Evolutionary conservation across 2,797 vertebrate species (phyloP), one percentile per base, ranked within the genome.

Genomic region (Gymnoscopelus microlampas): DNA sequence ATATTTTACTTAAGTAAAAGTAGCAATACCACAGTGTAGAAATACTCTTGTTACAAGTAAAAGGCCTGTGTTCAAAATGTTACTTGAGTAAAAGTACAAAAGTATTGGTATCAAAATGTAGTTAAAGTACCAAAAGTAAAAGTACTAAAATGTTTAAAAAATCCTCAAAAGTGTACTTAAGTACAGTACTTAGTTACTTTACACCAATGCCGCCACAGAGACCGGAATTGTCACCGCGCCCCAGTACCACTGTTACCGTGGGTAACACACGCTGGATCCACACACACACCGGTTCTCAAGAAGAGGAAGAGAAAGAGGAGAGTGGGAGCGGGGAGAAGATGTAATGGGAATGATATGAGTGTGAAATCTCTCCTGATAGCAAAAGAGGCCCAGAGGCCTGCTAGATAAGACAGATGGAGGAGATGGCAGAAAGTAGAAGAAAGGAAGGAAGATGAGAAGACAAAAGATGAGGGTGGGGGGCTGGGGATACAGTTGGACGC

Each of bases 321-420:
- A 44, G 39, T 44, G 39, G 39, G 39, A 44, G 9, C 44, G 35
- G 47, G 50, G 29, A 50, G 39, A 8, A 44, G 39, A 44, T 44
- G 62, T 56, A 29, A 73, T 12, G 44, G 53, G 63, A 79, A 81
- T 73, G 62, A 79, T 74, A 77, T 54, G 61, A 81, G 82, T 84
- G 84, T 73, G 74, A 88, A 80, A 87, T 88, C 79, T 80, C 64
- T 47, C 12, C 79, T 80, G 80, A 86, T 78, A 71, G 78, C 87
- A 69, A 79, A 84, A 77, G 53, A 68, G 54, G 81, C 74, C 82
- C 77, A 73, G 74, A 81, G 81, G 80, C 78, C 71, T 75, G 68
- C 73, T 62, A 81, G 84, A 87, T 79, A 78, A 87, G 80, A 84
- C 57, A 78, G 73, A 75, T 82, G 63, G 74, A 78, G 67, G 44